Percentiles rank a stretch among this genome's conserved stretches.
phyloP scores from a whole-genome alignment of 1,140 invertebrate genomes.

The Ips nitidus region DNA sequence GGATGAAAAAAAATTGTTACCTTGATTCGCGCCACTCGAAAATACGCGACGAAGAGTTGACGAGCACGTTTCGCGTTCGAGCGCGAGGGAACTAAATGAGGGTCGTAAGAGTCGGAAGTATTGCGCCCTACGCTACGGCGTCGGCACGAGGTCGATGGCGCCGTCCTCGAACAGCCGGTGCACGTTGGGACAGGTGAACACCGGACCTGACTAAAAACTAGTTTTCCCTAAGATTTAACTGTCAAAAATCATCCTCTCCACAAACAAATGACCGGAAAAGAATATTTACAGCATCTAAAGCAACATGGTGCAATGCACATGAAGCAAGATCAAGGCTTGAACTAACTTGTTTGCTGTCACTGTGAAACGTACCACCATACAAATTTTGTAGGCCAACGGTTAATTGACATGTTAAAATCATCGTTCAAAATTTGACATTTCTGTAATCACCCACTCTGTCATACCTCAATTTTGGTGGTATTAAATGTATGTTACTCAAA shows the following conservation, averaged over 20 bases:
- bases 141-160: slow-evolving; percentile 46
- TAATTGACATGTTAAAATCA: no score
- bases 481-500: no score
- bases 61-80: slow-evolving; percentile 40
- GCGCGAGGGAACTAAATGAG: slow-evolving; percentile 40
- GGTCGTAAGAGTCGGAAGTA: slow-evolving; percentile 33
- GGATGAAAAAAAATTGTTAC: slow-evolving; percentile 24
- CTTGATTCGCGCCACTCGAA: slow-evolving; percentile 35
- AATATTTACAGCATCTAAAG: no score
- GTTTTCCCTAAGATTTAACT: background rate
- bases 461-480: no score
- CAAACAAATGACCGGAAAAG: no score
- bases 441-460: no score
- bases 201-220: background rate
- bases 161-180: slow-evolving; percentile 34
- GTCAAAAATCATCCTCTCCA: background rate
- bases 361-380: no score
- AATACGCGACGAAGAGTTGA: slow-evolving; percentile 13
- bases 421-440: no score
- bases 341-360: no score
- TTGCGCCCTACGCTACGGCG: slow-evolving; percentile 43
- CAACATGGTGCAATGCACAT: no score
- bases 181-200: slow-evolving; percentile 17
- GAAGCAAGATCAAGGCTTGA: no score
- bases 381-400: no score